Evolutionary conservation across 2,888 invertebrate genomes (phyloP).

Genomic region (Nezara viridula): DNA sequence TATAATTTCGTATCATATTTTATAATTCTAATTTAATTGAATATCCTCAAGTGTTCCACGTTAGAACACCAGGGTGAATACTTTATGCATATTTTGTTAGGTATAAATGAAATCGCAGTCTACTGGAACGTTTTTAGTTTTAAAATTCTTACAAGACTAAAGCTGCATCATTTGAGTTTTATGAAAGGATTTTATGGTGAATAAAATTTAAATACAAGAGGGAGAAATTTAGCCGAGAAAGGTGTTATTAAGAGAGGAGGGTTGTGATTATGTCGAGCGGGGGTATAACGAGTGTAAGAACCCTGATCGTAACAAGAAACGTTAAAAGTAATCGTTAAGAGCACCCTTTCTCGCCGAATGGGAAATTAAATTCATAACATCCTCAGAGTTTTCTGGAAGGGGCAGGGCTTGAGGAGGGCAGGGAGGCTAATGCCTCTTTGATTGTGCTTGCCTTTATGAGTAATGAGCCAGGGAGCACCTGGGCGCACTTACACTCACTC

Average conservation of each 20-base stretch:
- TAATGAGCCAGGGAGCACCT: conserved; percentile 46
- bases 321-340: conserved; percentile 60
- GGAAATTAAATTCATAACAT: conserved; percentile 59
- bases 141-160: conserved; percentile 28
- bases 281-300: conserved; percentile 57
- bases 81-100: background rate
- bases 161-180: conserved; percentile 23
- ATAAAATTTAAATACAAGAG: conserved; percentile 54
- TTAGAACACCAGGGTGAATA: background rate
- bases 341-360: conserved; percentile 58
- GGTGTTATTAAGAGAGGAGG: conserved; percentile 16
- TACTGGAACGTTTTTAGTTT: background rate
- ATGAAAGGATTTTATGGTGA: background rate
- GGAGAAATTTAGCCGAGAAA: conserved; percentile 51
- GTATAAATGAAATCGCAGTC: background rate
- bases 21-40: background rate
- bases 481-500: conserved; percentile 50
- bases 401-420: background rate
- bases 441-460: conserved; percentile 56
- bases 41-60: background rate
- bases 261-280: conserved; percentile 53
- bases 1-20: too few species aligned
- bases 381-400: conserved; percentile 33
- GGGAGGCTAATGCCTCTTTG: conserved; percentile 56
- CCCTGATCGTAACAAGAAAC: conserved; percentile 59